phyloP scores from a whole-genome alignment of 2,797 vertebrate species.

The Protosalanx chinensis region DNA sequence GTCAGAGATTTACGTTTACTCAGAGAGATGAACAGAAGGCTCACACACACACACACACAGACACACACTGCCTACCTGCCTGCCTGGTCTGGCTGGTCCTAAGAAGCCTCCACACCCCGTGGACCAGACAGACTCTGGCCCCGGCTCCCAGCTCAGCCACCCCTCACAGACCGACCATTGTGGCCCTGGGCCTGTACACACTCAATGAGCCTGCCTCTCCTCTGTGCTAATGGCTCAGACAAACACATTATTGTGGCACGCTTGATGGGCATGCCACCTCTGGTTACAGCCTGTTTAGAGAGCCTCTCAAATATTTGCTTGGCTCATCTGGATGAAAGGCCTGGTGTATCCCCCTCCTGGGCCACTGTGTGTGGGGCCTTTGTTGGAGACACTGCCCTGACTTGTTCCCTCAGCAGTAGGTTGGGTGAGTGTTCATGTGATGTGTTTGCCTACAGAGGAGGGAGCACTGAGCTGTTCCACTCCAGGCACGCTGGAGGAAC shows the following conservation, averaged over 20 bases:
- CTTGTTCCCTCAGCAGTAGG: not conserved
- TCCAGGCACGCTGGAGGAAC: constrained; percentile 13
- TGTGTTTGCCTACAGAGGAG: not conserved
- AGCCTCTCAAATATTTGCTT: constrained; percentile 35
- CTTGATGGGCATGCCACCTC: not conserved
- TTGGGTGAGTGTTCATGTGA: not conserved
- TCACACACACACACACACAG: too few species aligned
- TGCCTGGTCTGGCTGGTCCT: too few species aligned
- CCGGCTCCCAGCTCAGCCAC: constrained; percentile 37
- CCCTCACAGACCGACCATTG: constrained; percentile 62
- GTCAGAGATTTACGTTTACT: too few species aligned
- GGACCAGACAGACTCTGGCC: constrained; percentile 29
- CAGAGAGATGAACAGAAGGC: too few species aligned
- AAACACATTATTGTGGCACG: constrained; percentile 40
- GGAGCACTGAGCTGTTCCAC: not conserved
- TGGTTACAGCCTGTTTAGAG: not conserved
- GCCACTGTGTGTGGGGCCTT: not conserved
- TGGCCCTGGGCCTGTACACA: constrained; percentile 21
- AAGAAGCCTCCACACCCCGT: too few species aligned
- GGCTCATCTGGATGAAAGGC: constrained; percentile 26
- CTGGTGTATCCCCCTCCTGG: not conserved
- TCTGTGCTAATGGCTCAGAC: constrained; percentile 17
- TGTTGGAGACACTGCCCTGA: too few species aligned
- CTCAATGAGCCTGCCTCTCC: constrained; percentile 13
- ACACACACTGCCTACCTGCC: too few species aligned